Evolutionary conservation across 2,888 invertebrate genomes (phyloP).

Genomic region (Drosophila emarginata): DNA sequence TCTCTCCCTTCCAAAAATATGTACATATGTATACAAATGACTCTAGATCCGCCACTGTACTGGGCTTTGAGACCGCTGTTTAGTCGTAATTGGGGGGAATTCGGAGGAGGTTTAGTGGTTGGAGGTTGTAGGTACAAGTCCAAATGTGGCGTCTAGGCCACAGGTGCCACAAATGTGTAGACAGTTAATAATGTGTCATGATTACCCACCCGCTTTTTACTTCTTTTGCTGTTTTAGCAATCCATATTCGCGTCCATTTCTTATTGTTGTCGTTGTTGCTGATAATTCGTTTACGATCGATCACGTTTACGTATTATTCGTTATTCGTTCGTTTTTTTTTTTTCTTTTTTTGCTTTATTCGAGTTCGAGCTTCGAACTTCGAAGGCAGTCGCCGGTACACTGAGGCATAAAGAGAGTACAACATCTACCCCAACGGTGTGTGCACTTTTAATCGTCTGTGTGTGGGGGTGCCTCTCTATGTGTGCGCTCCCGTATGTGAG

Average conservation of each 20-base stretch:
- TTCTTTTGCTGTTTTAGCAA: slow-evolving; percentile 1
- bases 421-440: slow-evolving; percentile 11
- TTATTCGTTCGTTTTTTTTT: slow-evolving; percentile 6
- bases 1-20: too few relatives aligned
- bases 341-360: slow-evolving; percentile 10
- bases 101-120: too few relatives aligned
- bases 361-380: slow-evolving; percentile 40
- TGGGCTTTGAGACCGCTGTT: too few relatives aligned
- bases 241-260: background rate
- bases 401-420: slow-evolving; percentile 23
- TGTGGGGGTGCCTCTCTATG: background rate
- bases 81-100: too few relatives aligned
- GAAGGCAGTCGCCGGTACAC: slow-evolving; percentile 50
- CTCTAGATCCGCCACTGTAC: too few relatives aligned
- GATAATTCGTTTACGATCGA: slow-evolving; percentile 7
- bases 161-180: too few relatives aligned
- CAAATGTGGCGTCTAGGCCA: too few relatives aligned
- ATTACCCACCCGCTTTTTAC: slow-evolving; percentile 9
- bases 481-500: slow-evolving; percentile 14
- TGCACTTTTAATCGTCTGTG: slow-evolving; percentile 7
- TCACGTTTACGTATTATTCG: slow-evolving; percentile 13
- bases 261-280: slow-evolving; percentile 2
- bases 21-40: too few relatives aligned
- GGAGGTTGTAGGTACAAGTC: too few relatives aligned
- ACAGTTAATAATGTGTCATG: background rate